phyloP scores from a whole-genome alignment of 2,888 invertebrate species.

The Drosophila histrio region DNA sequence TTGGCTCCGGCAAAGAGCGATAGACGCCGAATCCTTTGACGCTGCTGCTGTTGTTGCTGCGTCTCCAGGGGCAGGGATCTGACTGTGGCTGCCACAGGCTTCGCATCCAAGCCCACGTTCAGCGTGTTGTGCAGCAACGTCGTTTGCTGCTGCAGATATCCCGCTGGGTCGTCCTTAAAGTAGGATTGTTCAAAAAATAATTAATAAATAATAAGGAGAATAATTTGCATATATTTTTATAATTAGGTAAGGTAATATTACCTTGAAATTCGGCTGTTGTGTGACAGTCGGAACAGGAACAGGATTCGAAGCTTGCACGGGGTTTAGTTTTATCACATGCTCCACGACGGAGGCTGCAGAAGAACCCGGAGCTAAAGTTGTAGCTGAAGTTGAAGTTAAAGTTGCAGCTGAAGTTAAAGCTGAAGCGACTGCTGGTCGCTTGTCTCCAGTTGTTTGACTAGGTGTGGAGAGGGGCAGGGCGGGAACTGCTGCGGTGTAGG shows the following conservation, averaged over 20 bases:
- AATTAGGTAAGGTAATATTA: too few species aligned
- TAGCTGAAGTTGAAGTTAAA: slow-evolving; percentile 17
- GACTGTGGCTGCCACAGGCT: slow-evolving; percentile 31
- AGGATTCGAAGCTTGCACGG: slow-evolving; percentile 9
- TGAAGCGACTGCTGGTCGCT: slow-evolving; percentile 5
- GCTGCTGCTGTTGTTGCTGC: slow-evolving; percentile 74
- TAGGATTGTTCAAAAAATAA: slow-evolving; percentile 89
- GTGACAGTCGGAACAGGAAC: slow-evolving; percentile 18
- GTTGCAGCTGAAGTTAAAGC: slow-evolving; percentile 16
- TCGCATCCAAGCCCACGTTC: slow-evolving; percentile 89
- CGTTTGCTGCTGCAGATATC: slow-evolving; percentile 95
- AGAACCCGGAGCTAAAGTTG: slow-evolving; percentile 18
- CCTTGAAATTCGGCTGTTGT: slow-evolving; percentile 85
- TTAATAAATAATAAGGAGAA: too few species aligned
- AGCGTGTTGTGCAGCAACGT: slow-evolving; percentile 91
- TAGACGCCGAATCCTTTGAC: slow-evolving; percentile 72
- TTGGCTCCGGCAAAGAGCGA: slow-evolving; percentile 54
- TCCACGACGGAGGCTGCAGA: slow-evolving; percentile 26
- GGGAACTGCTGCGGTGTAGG: background rate
- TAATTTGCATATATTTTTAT: too few species aligned
- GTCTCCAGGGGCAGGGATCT: slow-evolving; percentile 51
- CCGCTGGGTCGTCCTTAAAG: slow-evolving; percentile 96
- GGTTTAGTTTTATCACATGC: slow-evolving; percentile 64
- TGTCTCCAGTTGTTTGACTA: slow-evolving; percentile 51
- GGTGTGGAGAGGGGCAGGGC: slow-evolving; percentile 25